Base-by-base conservation (phyloP, 1,140 invertebrate genomes). In the Muscidifurax raptorellus region DNA sequence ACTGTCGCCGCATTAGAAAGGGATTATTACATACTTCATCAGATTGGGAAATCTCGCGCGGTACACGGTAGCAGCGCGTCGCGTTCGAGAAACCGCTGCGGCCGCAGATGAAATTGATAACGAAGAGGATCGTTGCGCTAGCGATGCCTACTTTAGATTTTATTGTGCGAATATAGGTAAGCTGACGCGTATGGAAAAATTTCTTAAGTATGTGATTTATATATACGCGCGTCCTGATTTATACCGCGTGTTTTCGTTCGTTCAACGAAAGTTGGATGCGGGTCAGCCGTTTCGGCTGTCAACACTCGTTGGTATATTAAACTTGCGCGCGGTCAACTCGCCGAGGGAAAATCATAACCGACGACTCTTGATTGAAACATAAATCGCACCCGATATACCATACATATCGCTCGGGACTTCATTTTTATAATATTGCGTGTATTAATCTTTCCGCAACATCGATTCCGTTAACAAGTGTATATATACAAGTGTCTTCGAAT, bases 1-100 rank as follows among this genome's bases (percentile, higher is more conserved):
- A 5, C 80, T 22, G 69, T 71, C 27, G 44, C 13, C 6, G 44
- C 15, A 74, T 59, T 59, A 27, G 69, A 74, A 36, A 74, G 47
- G 69, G n/a, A n/a, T n/a, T n/a, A n/a, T n/a, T 59, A 74, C 32
- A 27, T 44, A 66, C 66, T 44, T 80, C 59, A 36, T 40, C 59
- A 22, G 18, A 0, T 66, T 79, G 52, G 18, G 18, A 79, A 79
- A 67, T 28, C 52, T 59, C 12, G 44, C 7, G 40, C 12, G 15
- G 13, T 27, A 76, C 40, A 40, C 18, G 52, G 47, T 52, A 52
- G 47, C 18, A 40, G 59, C 59, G 59, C 59, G 5, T 25, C n/a
- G 67, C 27, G 44, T 47, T 9, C 7, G 36, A 40, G 36, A 40
- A 40, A 40, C 36, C 36, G 36, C 36, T 40, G 9, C 36, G 36